These are phyloP conservation scores for Gavialis gangeticus DNA, from an alignment of 2,113 vertebrate genomes.

Conservation along the genomic window DNA sequence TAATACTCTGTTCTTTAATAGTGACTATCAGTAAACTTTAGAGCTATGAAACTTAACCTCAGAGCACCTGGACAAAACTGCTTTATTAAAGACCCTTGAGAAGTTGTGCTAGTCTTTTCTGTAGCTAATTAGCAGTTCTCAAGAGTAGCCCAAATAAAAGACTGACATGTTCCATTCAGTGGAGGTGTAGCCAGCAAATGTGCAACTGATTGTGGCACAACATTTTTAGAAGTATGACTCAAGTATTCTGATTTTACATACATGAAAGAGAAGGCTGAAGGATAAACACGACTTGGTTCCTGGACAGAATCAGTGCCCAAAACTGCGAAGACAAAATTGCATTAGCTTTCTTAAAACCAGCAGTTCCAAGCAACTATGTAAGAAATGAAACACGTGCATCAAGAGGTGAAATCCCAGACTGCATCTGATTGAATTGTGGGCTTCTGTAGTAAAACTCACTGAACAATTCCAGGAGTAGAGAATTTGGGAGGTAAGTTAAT, in stretches of 20 bases:
- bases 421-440: background rate
- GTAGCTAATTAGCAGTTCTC: background rate
- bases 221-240: background rate
- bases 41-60: background rate
- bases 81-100: background rate
- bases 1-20: background rate
- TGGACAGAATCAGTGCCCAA: background rate
- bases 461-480: background rate
- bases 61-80: background rate
- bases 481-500: background rate
- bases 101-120: background rate
- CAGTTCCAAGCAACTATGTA: background rate
- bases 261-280: background rate
- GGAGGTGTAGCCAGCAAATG: background rate
- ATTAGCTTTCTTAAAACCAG: background rate
- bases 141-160: background rate
- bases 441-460: background rate
- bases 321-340: background rate
- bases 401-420: background rate
- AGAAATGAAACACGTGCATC: background rate
- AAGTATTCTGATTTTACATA: background rate
- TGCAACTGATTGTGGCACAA: rapidly evolving
- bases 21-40: background rate
- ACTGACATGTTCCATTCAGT: background rate
- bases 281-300: background rate